Evolutionary conservation across 1,140 invertebrate species (phyloP).

Genomic region (Orius insidiosus): DNA sequence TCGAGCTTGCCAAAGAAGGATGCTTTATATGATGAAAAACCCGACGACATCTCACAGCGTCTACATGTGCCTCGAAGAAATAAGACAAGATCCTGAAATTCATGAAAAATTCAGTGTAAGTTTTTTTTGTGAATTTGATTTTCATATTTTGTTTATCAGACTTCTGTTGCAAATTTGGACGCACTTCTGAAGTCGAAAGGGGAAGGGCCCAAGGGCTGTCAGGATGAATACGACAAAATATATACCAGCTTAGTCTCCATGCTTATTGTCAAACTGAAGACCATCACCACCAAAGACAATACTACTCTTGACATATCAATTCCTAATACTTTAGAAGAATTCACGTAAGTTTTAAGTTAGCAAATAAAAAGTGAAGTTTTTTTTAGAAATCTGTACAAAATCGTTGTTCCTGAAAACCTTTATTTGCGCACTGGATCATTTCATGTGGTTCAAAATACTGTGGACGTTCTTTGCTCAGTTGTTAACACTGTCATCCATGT

Average conservation of each 20-base stretch:
- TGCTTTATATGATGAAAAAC: slow-evolving; percentile 43
- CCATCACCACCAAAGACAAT: background rate
- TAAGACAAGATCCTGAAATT: slow-evolving; percentile 35
- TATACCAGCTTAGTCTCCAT: slow-evolving; percentile 8
- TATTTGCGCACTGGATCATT: slow-evolving; percentile 12
- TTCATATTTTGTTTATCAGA: slow-evolving; percentile 27
- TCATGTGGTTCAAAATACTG: slow-evolving; percentile 22
- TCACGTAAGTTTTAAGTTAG: slow-evolving; percentile 10
- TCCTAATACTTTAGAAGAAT: slow-evolving; percentile 17
- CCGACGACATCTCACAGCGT: slow-evolving; percentile 35
- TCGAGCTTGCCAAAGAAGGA: slow-evolving; percentile 43
- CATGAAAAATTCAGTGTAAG: slow-evolving; percentile 25
- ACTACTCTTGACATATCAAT: slow-evolving; percentile 4
- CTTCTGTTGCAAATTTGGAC: slow-evolving; percentile 28
- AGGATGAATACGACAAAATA: slow-evolving; percentile 10
- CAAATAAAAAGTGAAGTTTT: background rate
- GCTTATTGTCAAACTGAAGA: slow-evolving; percentile 10
- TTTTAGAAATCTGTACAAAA: slow-evolving; percentile 16
- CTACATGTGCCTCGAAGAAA: slow-evolving; percentile 38
- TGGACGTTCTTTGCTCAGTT: slow-evolving; percentile 24
- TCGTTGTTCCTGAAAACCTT: slow-evolving; percentile 11
- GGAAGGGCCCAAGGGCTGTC: slow-evolving; percentile 5
- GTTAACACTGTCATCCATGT: slow-evolving; percentile 24
- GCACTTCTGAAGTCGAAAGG: slow-evolving; percentile 7
- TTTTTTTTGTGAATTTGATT: background rate